These are phyloP conservation scores for Orthosia gothica DNA, from an alignment of 2,888 invertebrate genomes.

Conservation along the genomic window DNA sequence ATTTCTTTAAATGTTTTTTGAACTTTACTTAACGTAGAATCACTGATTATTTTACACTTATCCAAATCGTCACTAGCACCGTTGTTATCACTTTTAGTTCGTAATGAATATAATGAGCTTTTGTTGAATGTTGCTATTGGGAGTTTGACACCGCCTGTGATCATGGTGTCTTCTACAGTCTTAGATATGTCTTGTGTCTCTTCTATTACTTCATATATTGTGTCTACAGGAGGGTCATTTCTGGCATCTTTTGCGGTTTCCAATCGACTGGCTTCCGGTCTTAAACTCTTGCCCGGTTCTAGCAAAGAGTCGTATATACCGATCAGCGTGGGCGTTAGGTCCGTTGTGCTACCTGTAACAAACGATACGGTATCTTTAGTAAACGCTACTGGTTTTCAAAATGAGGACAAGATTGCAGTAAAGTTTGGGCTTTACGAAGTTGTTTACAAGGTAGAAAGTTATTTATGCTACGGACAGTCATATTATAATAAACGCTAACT, in stretches of 20 bases:
- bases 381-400: constrained; percentile 35
- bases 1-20: constrained; percentile 84
- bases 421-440: constrained; percentile 26
- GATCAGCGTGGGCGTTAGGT: constrained; percentile 96
- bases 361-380: constrained; percentile 70
- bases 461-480: not conserved
- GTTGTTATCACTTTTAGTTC: constrained; percentile 87
- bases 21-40: constrained; percentile 76
- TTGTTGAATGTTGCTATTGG: constrained; percentile 86
- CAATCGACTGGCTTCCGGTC: constrained; percentile 79
- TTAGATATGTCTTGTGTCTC: constrained; percentile 70
- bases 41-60: constrained; percentile 82
- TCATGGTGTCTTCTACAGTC: constrained; percentile 77
- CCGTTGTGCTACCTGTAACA: constrained; percentile 96
- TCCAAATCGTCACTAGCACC: constrained; percentile 79
- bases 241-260: constrained; percentile 90
- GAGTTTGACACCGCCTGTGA: constrained; percentile 85
- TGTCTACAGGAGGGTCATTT: constrained; percentile 85
- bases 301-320: constrained; percentile 96
- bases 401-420: constrained; percentile 14
- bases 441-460: constrained; percentile 37
- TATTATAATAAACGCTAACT: constrained; percentile 28
- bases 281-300: constrained; percentile 86
- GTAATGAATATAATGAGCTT: constrained; percentile 84
- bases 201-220: constrained; percentile 71